Conservation (phyloP, 2,797 vertebrate species). For the Cryptoprocta ferox region DNA sequence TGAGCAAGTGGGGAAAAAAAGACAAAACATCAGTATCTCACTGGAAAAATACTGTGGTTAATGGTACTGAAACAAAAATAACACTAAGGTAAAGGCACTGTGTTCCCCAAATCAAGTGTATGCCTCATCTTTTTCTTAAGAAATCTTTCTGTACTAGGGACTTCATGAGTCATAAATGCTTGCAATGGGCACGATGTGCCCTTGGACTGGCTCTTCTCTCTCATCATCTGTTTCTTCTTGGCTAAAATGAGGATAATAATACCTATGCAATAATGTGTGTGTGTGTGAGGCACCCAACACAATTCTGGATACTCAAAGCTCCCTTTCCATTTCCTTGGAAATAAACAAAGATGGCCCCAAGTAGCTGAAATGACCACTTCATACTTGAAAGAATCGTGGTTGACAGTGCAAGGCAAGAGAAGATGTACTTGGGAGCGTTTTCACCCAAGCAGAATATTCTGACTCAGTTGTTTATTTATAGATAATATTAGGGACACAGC, state of each 20-base stretch:
- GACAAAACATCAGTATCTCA: constrained; percentile 59
- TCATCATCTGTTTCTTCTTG: background rate
- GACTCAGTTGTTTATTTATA: constrained; percentile 23
- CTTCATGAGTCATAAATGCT: background rate
- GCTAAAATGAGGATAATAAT: background rate
- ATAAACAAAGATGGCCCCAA: background rate
- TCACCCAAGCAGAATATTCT: background rate
- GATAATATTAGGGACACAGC: background rate
- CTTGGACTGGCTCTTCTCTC: constrained; percentile 20
- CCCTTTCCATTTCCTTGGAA: background rate
- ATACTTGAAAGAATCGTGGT: background rate
- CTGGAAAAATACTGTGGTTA: constrained; percentile 58
- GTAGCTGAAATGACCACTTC: background rate
- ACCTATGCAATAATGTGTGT: background rate
- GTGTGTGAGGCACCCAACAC: background rate
- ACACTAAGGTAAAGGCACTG: constrained; percentile 23
- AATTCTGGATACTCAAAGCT: background rate
- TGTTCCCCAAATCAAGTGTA: constrained; percentile 47
- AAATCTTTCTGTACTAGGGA: background rate
- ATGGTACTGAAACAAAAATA: constrained; percentile 63
- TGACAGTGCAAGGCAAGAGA: background rate
- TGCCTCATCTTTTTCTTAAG: constrained; percentile 44
- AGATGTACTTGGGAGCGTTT: background rate
- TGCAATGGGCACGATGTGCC: background rate
- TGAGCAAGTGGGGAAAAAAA: constrained; percentile 54